Percentiles rank a stretch among this genome's conserved stretches.
Conservation (phyloP, 2,113 vertebrate species). For the Rhadina sibilatrix region DNA sequence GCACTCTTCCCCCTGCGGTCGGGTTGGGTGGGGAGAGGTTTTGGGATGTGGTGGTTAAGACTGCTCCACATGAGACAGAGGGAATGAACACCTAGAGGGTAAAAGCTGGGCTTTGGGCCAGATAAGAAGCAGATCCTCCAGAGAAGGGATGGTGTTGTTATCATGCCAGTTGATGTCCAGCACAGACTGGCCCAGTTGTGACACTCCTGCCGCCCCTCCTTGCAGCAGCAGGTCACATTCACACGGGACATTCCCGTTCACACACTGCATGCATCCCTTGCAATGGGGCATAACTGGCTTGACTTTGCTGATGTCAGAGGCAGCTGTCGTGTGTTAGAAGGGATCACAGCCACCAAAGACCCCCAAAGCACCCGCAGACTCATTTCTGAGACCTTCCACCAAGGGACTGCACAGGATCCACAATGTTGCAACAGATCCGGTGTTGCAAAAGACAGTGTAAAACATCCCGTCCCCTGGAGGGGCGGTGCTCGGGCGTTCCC, state of each 20-base stretch:
- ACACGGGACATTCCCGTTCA: background rate
- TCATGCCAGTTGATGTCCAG: accelerated
- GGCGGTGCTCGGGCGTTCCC: background rate
- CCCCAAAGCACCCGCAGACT: background rate
- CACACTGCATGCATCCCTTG: no score
- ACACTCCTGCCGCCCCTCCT: accelerated
- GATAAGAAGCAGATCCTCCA: background rate
- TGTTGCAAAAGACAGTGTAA: background rate
- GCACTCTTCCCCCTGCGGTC: accelerated
- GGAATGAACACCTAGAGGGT: background rate
- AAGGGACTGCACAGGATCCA: background rate
- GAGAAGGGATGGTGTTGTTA: background rate
- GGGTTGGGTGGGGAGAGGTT: background rate
- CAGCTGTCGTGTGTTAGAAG: background rate
- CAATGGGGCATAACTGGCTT: background rate
- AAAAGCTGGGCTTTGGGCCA: background rate
- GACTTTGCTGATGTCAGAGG: background rate
- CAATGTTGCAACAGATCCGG: background rate
- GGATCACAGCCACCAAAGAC: background rate
- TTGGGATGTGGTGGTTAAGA: background rate
- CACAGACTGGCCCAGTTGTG: no score
- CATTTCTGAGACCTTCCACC: background rate
- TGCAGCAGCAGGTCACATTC: background rate
- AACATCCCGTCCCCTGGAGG: background rate
- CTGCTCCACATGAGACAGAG: background rate